Evolutionary conservation across 1,140 invertebrate genomes (phyloP).

Genomic region (Theocolax elegans): DNA sequence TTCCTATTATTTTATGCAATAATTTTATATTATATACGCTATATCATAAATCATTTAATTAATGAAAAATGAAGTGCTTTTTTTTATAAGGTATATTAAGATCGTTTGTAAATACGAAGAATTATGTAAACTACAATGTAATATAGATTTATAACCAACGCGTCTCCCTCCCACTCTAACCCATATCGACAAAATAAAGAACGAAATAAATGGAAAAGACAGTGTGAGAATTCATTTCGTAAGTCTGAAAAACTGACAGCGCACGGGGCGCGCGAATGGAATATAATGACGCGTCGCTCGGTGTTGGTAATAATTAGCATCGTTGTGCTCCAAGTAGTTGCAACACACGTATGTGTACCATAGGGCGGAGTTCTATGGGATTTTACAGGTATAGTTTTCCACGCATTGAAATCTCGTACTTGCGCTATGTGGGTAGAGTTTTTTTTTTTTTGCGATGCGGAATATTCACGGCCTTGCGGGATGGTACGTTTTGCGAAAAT

Average conservation of each 20-base stretch:
- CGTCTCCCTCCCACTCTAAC: conserved; percentile 42
- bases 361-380: conserved; percentile 57
- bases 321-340: conserved; percentile 40
- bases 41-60: neutral
- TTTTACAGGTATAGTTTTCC: conserved; percentile 52
- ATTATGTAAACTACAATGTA: conserved; percentile 57
- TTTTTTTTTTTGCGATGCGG: neutral
- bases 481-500: conserved; percentile 12
- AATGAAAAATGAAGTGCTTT: conserved; percentile 2
- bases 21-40: neutral
- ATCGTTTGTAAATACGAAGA: conserved; percentile 56
- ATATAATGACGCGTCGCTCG: conserved; percentile 56
- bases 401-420: conserved; percentile 52
- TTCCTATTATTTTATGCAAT: neutral
- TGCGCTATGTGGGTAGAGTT: neutral
- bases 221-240: conserved; percentile 66
- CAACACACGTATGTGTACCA: conserved; percentile 42
- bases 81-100: conserved; percentile 20
- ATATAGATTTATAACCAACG: conserved; percentile 47
- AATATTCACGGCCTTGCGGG: neutral
- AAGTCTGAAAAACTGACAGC: conserved; percentile 52
- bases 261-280: conserved; percentile 26
- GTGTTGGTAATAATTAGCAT: conserved; percentile 60
- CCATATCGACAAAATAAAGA: conserved; percentile 52
- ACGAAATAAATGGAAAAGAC: conserved; percentile 55